Base-by-base conservation (phyloP, 1,140 invertebrate species). In the Uloborus diversus region DNA sequence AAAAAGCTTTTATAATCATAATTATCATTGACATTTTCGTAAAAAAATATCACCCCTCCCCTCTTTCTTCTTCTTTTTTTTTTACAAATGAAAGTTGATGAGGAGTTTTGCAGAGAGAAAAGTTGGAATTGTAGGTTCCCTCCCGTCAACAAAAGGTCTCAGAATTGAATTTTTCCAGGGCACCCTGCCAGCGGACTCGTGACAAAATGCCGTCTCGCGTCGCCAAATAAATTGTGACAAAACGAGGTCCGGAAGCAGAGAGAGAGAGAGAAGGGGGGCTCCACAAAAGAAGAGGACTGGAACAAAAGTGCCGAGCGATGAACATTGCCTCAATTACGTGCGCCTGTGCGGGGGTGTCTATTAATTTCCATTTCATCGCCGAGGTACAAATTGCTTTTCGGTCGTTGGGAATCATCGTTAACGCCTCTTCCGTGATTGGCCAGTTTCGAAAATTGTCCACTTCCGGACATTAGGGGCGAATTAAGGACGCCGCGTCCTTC, bases 351-450 rank as follows among this genome's bases (percentile, higher is more conserved):
- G 17, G 28, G 33, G 33, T 37, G 61, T 64, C 61, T 64, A 64
- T 64, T 64, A 64, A 64, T 64, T 64, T 64, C 61, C 61, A 64
- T 64, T 30, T 42, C 37, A 42, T 42, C n/a, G 17, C 17, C 27
- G 61, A 37, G 61, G 33, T 64, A 64, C 61, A 64, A 64, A 64
- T 64, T 64, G 61, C 23, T 37, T 64, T 9, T 37, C n/a, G 61
- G 33, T 17, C 20, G 30, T 37, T 20, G 32, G 61, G 14, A 33
- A 9, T n/a, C 33, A 33, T 37, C 28, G 33, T 64, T 64, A 32
- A 32, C 61, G 32, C 61, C 37, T 42, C 17, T 42, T 17, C 37
- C 37, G 37, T 42, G 37, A 42, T 42, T 42, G 37, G 37, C 37
- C 37, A 17, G 37, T 9, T 42, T 42, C 9, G 37, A 42, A 59